These are phyloP conservation scores for silkworm (Bombyx mori) DNA, from an alignment of 1,140 invertebrate species.

Conservation along the genomic window ASM3026992v2 NC_085118.1:3543501-3544000, in stretches of 20 bases:
- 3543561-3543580: slow-evolving; percentile 11
- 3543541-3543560: not conserved
- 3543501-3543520: too few species aligned
- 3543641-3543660: slow-evolving; percentile 20
- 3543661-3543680: slow-evolving; percentile 41
- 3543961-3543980: slow-evolving; percentile 8
- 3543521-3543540: too few species aligned
- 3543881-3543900: slow-evolving; percentile 5
- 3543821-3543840: slow-evolving; percentile 31
- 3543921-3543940: not conserved
- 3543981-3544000: slow-evolving; percentile 3
- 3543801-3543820: slow-evolving; percentile 22
- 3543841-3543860: slow-evolving; percentile 10
- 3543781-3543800: slow-evolving; percentile 41
- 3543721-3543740: slow-evolving; percentile 33
- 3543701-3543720: slow-evolving; percentile 24
- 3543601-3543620: slow-evolving; percentile 27
- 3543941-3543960: slow-evolving; percentile 6
- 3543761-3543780: slow-evolving; percentile 35
- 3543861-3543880: slow-evolving; percentile 8
- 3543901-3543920: slow-evolving; percentile 5
- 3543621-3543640: too few species aligned
- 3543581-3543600: slow-evolving; percentile 15
- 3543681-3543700: slow-evolving; percentile 23
- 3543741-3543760: slow-evolving; percentile 34